Base-by-base conservation (phyloP, 2,888 invertebrate species). In the Troides helena region DNA sequence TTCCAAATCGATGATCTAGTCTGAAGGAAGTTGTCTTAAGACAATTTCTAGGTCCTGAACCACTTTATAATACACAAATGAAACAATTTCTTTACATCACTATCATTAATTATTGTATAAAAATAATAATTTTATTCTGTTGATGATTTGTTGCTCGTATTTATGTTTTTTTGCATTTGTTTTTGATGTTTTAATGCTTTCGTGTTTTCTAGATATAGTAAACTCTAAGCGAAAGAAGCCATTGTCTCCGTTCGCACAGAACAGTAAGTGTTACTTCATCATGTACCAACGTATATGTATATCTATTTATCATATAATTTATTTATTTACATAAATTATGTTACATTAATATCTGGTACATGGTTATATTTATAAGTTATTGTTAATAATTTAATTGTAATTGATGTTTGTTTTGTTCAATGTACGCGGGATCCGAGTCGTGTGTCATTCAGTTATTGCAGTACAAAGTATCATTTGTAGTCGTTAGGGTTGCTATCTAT, bases 141-240 rank as follows among this genome's bases (percentile, higher is more conserved):
- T 69, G 18, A 39, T 60, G 64, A 65, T 65, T 58, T 65, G 46
- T 65, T 65, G 25, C 21, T 60, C 4, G 18, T 69, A 39, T 23
- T 59, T 18, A 23, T 57, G 3, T 23, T 21, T 62, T 69, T 62
- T 46, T 67, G 67, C 67, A 71, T 71, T 67, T 59, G 39, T 68
- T 60, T 23, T 12, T 43, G 64, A 50, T 61, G 21, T 23, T 61
- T 36, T 68, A 68, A 65, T 61, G 18, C 43, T 68, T 68, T 39
- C 7, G 30, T 68, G 57, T 68, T 68, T 68, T 71, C 39, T 68
- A 68, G 68, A 68, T 68, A 14, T 68, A 58, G 62, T 67, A 65
- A 68, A 67, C 61, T 25, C 61, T 67, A 67, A 68, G 61, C 68
- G 71, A 65, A 68, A 68, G 71, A 71, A 71, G 71, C 68, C 71